phyloP scores from a whole-genome alignment of 2,113 vertebrate genomes.

The Eupsittula cactorum region DNA sequence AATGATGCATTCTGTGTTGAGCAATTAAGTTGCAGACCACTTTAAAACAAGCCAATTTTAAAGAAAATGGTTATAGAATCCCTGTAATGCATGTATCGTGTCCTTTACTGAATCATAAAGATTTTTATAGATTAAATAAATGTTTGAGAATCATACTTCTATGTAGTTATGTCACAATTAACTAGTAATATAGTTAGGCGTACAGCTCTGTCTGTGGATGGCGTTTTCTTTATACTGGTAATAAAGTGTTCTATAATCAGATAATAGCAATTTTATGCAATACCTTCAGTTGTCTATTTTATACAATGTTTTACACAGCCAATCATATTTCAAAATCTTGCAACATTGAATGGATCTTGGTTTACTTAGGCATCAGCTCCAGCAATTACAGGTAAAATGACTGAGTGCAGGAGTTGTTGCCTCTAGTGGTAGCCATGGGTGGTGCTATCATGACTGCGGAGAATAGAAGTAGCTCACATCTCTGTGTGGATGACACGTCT shows the following conservation, averaged over 20 bases:
- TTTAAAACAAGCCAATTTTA: not conserved
- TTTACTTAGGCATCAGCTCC: not conserved
- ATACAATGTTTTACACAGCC: not conserved
- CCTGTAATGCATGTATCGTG: not conserved
- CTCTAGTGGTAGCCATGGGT: not conserved
- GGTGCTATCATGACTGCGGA: not conserved
- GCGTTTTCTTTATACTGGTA: not conserved
- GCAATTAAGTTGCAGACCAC: not conserved
- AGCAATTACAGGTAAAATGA: accelerated
- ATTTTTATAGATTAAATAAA: not conserved
- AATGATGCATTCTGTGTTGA: not conserved
- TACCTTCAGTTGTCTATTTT: not conserved
- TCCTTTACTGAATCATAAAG: not conserved
- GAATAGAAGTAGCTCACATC: not conserved
- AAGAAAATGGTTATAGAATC: not conserved
- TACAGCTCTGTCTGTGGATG: accelerated
- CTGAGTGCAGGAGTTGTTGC: accelerated
- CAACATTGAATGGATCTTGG: not conserved
- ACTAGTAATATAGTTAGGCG: not conserved
- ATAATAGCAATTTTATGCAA: not conserved
- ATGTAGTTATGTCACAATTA: not conserved
- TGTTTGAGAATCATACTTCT: not conserved
- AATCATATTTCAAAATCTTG: not conserved
- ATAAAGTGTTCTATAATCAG: not conserved
- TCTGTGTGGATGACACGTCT: not conserved